Conservation (phyloP, 1,140 invertebrate genomes). For the Heliconius melpomene region DNA sequence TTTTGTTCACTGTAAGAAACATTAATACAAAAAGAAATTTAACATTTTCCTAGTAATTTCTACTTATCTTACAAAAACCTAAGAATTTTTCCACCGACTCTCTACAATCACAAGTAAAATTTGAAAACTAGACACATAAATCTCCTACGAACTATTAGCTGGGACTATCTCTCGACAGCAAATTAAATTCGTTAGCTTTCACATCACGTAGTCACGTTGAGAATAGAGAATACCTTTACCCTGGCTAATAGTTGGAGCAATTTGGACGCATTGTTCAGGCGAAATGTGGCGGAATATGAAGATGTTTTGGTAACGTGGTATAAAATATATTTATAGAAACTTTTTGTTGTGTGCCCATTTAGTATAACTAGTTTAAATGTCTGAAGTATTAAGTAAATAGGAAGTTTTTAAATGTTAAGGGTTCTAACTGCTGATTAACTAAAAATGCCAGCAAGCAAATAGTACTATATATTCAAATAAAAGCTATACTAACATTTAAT, state of each 20-base stretch:
- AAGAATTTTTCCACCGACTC: neutral
- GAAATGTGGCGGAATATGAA: neutral
- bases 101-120: constrained; percentile 3
- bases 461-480: too few species aligned
- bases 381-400: too few species aligned
- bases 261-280: neutral
- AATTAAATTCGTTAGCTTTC: constrained; percentile 11
- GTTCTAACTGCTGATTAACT: too few species aligned
- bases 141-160: constrained; percentile 2
- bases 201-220: neutral
- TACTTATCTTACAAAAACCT: too few species aligned
- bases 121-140: constrained; percentile 4
- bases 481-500: too few species aligned
- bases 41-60: too few species aligned
- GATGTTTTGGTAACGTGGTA: neutral
- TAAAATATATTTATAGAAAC: neutral
- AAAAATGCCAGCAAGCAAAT: too few species aligned
- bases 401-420: too few species aligned
- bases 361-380: too few species aligned
- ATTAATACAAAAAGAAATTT: too few species aligned
- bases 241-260: constrained; percentile 2
- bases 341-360: too few species aligned
- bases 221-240: constrained; percentile 4
- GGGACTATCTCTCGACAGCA: constrained; percentile 2
- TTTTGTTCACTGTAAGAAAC: too few species aligned